Evolutionary conservation across 2,797 vertebrate genomes (phyloP), one percentile per base, ranked within the genome.

Genomic region (Neosalanx taihuensis): DNA sequence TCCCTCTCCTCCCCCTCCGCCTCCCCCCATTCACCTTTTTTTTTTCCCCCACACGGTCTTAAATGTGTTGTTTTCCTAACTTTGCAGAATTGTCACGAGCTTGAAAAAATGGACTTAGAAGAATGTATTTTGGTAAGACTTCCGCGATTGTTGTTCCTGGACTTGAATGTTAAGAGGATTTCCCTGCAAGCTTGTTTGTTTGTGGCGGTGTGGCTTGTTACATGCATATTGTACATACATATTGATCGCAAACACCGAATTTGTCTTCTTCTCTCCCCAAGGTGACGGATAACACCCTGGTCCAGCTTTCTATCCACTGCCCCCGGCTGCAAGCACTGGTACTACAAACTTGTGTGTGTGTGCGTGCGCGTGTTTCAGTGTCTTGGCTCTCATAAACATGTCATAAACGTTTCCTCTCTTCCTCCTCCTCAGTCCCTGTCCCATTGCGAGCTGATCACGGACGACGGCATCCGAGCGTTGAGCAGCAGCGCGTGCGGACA

Each of bases 61-160:
- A 87, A 90, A 88, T 92, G 89, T 91, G 87, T n/a, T n/a, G 75
- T 29, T 26, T 26, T 26, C 23, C 23, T 72, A 7, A 65, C 6
- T 76, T 85, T 71, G 69, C 90, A 97, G 95, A 97, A 96, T 79
- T 97, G 95, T 85, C 95, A 97, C 0, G 95, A 95, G 76, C 93
- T 97, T 86, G 95, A 97, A 92, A 97, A 97, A 92, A 96, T 97
- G 95, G 95, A 97, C 86, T 92, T 97, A 75, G 95, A 97, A 92
- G 95, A 97, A 86, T 97, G 96, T 89, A 92, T 96, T 90, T 91
- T 96, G 95, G 96, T 97, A 88, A 95, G 94, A 78, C 74, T 61
- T 64, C 37, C 57, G 68, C 15, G 41, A 0, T 63, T 73, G 64
- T 51, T 10, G 17, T 58, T 59, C 49, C 60, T 20, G 30, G 33